Conservation (phyloP, 2,888 invertebrate species). For the Drosophila anomalata region DNA sequence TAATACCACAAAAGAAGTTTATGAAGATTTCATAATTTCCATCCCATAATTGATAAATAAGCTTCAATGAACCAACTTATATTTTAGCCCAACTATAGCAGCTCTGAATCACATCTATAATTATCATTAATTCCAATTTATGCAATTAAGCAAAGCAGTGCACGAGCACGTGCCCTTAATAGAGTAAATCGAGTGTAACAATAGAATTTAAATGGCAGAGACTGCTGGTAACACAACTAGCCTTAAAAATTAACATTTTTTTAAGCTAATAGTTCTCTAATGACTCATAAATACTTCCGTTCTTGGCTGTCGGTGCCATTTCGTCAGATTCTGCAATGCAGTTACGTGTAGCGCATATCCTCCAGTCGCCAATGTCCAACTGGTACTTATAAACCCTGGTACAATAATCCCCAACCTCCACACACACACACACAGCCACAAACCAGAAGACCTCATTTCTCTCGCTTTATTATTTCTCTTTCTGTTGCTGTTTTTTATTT, state of each 20-base stretch:
- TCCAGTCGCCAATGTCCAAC: constrained; percentile 52
- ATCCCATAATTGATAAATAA: neutral
- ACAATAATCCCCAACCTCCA: constrained; percentile 33
- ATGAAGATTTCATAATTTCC: no score
- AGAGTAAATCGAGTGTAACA: constrained; percentile 16
- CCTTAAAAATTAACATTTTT: neutral
- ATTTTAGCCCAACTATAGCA: neutral
- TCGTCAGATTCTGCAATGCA: constrained; percentile 42
- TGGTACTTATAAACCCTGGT: constrained; percentile 17
- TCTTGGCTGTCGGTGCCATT: constrained; percentile 19
- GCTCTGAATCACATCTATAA: constrained; percentile 15
- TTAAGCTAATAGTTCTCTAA: neutral
- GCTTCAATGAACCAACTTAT: neutral
- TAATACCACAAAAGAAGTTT: no score
- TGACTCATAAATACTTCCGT: constrained; percentile 16
- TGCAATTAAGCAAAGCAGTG: constrained; percentile 20
- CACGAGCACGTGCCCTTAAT: constrained; percentile 38
- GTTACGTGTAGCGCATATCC: constrained; percentile 56
- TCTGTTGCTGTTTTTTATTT: constrained; percentile 60
- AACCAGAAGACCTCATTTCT: constrained; percentile 72
- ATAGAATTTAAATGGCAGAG: constrained; percentile 5
- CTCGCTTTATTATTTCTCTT: constrained; percentile 53
- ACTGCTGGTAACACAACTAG: constrained; percentile 8
- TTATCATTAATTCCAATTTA: constrained; percentile 44
- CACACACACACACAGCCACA: constrained; percentile 10